Evolutionary conservation across 1,140 invertebrate genomes (phyloP).

Genomic region (Macrobrachium rosenbergii): DNA sequence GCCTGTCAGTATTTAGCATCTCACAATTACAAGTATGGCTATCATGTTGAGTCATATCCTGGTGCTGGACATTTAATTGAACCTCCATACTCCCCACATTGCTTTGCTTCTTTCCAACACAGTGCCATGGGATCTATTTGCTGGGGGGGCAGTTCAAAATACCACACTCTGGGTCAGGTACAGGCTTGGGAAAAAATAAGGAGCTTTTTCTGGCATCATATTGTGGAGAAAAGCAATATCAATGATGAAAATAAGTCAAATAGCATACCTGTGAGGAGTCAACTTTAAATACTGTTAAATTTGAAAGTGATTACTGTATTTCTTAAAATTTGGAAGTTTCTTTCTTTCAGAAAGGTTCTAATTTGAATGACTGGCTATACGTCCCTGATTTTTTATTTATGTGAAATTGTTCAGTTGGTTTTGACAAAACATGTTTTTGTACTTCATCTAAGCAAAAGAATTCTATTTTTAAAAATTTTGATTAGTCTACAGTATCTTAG

Average conservation of each 20-base stretch:
- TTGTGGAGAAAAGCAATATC: neutral
- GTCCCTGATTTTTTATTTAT: too few species aligned
- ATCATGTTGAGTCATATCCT: slow-evolving; percentile 14
- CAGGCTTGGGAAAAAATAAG: neutral
- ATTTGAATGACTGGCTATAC: too few species aligned
- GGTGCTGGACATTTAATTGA: slow-evolving; percentile 3
- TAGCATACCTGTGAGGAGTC: neutral
- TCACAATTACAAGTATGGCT: neutral
- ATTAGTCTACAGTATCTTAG: too few species aligned
- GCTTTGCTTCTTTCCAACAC: slow-evolving; percentile 21
- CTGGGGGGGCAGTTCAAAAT: neutral
- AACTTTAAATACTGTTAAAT: neutral
- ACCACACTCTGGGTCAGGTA: neutral
- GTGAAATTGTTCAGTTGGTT: too few species aligned
- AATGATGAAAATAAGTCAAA: neutral
- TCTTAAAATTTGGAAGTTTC: too few species aligned
- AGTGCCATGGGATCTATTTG: too few species aligned
- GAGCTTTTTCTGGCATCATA: neutral
- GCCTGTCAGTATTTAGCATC: neutral
- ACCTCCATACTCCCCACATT: neutral
- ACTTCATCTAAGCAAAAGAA: too few species aligned
- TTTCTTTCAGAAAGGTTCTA: too few species aligned
- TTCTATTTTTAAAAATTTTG: too few species aligned
- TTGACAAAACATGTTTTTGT: too few species aligned
- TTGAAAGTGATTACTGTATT: too few species aligned